Base-by-base conservation (phyloP, 2,113 vertebrate species). In the Grallaria varia region DNA sequence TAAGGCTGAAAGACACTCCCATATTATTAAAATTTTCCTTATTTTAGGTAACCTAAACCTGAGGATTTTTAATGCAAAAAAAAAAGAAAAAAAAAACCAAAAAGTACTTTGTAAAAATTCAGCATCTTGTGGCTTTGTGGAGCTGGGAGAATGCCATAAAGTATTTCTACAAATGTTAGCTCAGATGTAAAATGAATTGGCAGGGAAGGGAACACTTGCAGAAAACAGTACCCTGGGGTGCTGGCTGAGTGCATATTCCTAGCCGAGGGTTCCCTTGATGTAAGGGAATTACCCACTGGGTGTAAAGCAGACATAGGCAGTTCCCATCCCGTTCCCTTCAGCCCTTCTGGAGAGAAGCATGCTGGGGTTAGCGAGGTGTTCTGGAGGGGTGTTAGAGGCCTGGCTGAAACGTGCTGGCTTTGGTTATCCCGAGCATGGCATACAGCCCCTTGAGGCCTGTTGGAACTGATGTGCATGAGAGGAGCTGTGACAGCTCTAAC, bases 111-210 rank as follows among this genome's bases (percentile, higher is more conserved):
- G 31, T 78, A 84, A 87, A 77, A 88, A 35, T 79, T 93, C 28
- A 64, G 59, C 49, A 27, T 94, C 56, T 74, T 90, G 35, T 94
- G 85, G 90, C 88, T 95, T 96, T 95, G 84, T 81, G 52, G 75
- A 74, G 60, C 92, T 84, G 83, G 56, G 90, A 95, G 85, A 84
- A 88, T 86, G 93, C 90, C 95, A 86, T 67, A 40, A 96, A 93
- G 68, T 81, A 84, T 96, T 93, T 96, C 82, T 75, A 4, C 92
- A 92, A 90, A 92, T 0, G 4, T 86, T 95, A 81, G 47, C 47
- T 97, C 78, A 92, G 89, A 91, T 91, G 88, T 96, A 97, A 97
- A 96, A 95, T 86, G 95, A 96, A 86, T 89, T 96, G 93, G 82
- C 95, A 97, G 90, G 92, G 74, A 95, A 91, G 85, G 85, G 72